A percentile compares a stretch with the other conserved stretches of the same genome.
Conservation (phyloP, 92 coral and sea anemone genomes). For the Actinostola sp. region DNA sequence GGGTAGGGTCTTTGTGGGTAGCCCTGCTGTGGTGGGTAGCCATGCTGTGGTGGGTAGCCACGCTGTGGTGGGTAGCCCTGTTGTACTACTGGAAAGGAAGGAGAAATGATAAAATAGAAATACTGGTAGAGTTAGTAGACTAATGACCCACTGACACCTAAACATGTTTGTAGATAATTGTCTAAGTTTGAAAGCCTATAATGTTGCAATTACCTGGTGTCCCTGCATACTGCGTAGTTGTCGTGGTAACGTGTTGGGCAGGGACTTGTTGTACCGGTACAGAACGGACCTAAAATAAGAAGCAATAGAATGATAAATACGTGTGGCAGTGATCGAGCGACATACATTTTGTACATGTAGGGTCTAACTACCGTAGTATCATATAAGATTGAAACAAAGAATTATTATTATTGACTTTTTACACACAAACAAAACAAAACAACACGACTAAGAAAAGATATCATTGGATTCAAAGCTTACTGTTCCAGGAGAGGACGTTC, state of each 20-base stretch:
- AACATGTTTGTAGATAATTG: neutral
- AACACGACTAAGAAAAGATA: neutral
- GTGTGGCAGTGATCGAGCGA: no score
- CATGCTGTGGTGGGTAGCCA: neutral
- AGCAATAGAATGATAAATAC: no score
- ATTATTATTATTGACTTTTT: neutral
- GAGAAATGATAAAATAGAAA: neutral
- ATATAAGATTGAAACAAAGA: neutral
- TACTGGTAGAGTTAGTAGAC: neutral
- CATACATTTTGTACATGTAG: no score
- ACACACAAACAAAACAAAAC: neutral
- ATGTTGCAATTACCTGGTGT: slow-evolving; percentile 41
- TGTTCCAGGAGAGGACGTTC: slow-evolving; percentile 62
- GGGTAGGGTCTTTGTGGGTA: slow-evolving; percentile 51
- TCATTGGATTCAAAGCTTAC: slow-evolving; percentile 9
- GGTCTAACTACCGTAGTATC: no score
- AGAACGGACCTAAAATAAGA: slow-evolving; percentile 20
- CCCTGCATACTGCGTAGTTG: slow-evolving; percentile 14
- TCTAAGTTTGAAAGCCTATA: no score
- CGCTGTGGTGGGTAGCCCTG: slow-evolving; percentile 48
- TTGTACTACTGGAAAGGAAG: slow-evolving; percentile 7
- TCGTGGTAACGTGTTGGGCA: slow-evolving; percentile 27
- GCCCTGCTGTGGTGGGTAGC: neutral
- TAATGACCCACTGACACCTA: neutral
- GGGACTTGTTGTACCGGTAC: slow-evolving; percentile 27